Conservation (phyloP, 37 sponge, comb jelly and placozoan species). For the Hexactinellida sp. region DNA sequence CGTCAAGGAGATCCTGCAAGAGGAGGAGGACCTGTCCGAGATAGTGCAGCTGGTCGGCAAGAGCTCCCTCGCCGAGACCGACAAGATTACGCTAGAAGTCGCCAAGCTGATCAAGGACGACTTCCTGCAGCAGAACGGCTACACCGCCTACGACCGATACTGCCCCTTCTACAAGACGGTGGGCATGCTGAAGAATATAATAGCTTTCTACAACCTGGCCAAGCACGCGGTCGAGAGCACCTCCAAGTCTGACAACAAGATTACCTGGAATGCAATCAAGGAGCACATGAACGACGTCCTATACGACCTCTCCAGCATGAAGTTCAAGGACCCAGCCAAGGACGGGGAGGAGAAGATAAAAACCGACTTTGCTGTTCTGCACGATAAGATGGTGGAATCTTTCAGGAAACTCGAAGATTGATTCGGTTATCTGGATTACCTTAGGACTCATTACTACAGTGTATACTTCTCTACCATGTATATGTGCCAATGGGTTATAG, state of each 20-base stretch:
- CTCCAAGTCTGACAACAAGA: conserved; percentile 77
- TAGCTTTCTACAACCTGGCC: conserved; percentile 79
- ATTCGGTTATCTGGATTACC: background rate
- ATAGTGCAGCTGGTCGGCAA: conserved; percentile 98
- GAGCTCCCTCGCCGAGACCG: conserved; percentile 89
- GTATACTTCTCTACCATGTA: background rate
- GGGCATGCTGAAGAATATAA: conserved; percentile 87
- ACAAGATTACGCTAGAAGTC: conserved; percentile 89
- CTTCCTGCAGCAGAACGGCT: conserved; percentile 97
- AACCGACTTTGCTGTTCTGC: conserved; percentile 48
- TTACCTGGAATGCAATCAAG: conserved; percentile 86
- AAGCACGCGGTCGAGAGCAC: conserved; percentile 87
- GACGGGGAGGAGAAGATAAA: conserved; percentile 80
- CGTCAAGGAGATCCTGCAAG: conserved; percentile 89
- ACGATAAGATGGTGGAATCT: conserved; percentile 69
- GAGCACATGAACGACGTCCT: conserved; percentile 62
- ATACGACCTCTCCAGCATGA: conserved; percentile 85
- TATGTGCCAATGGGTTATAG: background rate
- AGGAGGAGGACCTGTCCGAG: conserved; percentile 94
- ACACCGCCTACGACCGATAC: conserved; percentile 80
- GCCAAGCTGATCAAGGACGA: conserved; percentile 97
- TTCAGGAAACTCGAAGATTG: conserved; percentile 87
- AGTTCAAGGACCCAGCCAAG: conserved; percentile 67
- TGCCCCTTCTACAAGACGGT: conserved; percentile 99
- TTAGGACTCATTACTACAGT: background rate